Evolutionary conservation across 2,113 vertebrate species (phyloP).

Genomic region (Thinocorus orbignyianus): DNA sequence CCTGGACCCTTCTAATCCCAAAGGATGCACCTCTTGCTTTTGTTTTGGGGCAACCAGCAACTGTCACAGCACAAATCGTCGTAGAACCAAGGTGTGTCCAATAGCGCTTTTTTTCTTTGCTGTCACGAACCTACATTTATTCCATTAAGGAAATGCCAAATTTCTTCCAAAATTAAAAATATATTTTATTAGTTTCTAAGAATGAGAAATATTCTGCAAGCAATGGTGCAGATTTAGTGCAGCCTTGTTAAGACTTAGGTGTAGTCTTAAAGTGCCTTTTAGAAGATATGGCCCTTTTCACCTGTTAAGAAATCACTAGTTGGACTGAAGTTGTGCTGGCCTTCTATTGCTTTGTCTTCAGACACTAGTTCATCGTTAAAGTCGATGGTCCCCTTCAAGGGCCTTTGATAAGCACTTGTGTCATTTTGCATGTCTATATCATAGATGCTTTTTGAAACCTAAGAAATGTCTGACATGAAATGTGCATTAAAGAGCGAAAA

Average conservation of each 20-base stretch:
- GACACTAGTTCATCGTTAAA: background rate
- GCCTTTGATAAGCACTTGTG: background rate
- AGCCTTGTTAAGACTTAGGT: background rate
- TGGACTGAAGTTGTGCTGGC: background rate
- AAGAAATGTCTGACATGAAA: background rate
- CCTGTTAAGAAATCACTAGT: background rate
- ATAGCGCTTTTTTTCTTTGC: background rate
- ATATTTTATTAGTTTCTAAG: background rate
- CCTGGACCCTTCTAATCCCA: conserved; percentile 82
- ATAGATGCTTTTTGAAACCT: background rate
- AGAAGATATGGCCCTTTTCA: background rate
- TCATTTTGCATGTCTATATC: background rate
- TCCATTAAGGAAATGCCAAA: background rate
- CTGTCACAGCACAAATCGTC: conserved; percentile 83
- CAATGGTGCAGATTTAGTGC: background rate
- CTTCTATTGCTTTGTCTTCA: background rate
- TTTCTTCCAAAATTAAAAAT: background rate
- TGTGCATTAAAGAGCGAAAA: background rate
- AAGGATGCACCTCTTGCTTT: conserved; percentile 90
- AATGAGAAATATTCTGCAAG: background rate
- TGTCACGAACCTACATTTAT: background rate
- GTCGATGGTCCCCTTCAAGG: background rate
- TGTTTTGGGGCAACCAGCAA: conserved; percentile 85
- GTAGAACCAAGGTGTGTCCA: conserved; percentile 82
- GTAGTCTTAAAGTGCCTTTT: background rate